phyloP scores from a whole-genome alignment of 2,797 vertebrate genomes.

The Telmatherina bonti region DNA sequence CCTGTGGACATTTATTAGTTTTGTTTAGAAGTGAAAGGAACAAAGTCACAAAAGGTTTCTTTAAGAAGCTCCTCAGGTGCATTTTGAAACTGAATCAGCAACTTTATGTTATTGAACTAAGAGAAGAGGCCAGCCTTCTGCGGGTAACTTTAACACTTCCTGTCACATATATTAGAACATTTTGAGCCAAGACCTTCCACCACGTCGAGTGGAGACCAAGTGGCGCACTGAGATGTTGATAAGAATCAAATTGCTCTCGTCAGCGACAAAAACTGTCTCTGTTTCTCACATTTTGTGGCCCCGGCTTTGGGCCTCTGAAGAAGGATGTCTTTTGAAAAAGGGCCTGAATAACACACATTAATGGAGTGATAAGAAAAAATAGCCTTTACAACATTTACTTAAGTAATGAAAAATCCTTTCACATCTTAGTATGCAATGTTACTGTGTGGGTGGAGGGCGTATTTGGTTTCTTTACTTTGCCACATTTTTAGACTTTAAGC shows the following conservation, averaged over 20 bases:
- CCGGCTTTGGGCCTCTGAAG: slow-evolving; percentile 13
- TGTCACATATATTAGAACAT: slow-evolving; percentile 49
- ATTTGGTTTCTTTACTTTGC: background rate
- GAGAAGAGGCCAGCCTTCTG: slow-evolving; percentile 34
- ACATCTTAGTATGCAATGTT: slow-evolving; percentile 17
- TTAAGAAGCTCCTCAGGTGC: slow-evolving; percentile 72
- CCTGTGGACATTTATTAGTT: slow-evolving; percentile 55
- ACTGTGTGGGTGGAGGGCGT: background rate
- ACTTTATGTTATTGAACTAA: slow-evolving; percentile 73
- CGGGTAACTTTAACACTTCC: slow-evolving; percentile 61
- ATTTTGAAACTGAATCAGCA: slow-evolving; percentile 53
- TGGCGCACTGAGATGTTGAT: slow-evolving; percentile 70
- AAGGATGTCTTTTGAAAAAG: slow-evolving; percentile 43
- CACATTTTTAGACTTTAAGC: slow-evolving; percentile 5
- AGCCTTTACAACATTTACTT: slow-evolving; percentile 28
- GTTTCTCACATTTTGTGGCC: slow-evolving; percentile 55
- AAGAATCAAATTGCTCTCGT: slow-evolving; percentile 73
- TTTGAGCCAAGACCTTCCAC: slow-evolving; percentile 37
- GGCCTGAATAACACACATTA: slow-evolving; percentile 54
- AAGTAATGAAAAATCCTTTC: slow-evolving; percentile 37
- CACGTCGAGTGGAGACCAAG: slow-evolving; percentile 50
- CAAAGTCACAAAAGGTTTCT: slow-evolving; percentile 63
- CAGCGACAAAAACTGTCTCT: slow-evolving; percentile 70
- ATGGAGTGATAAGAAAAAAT: slow-evolving; percentile 21
- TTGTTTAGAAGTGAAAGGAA: slow-evolving; percentile 41